These are phyloP conservation scores for Picus viridis DNA, from an alignment of 2,797 vertebrate genomes.

Conservation along the genomic window DNA sequence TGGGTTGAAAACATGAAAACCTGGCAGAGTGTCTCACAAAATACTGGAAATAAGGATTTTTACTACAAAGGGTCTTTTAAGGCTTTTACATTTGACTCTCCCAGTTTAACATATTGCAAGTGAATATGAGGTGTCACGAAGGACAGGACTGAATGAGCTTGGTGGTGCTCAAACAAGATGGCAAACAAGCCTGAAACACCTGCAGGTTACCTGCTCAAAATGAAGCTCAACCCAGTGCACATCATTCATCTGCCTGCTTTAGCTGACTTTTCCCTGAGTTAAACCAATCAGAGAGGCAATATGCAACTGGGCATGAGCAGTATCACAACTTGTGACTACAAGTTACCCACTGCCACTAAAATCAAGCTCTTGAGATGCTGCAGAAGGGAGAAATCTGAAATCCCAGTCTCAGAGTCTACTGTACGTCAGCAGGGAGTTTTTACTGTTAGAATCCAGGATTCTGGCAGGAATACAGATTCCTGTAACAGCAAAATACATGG, in stretches of 20 bases:
- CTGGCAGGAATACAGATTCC: neutral
- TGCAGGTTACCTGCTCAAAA: neutral
- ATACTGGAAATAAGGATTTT: neutral
- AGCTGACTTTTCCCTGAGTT: neutral
- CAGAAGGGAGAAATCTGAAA: neutral
- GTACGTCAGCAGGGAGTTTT: neutral
- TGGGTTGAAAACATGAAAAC: neutral
- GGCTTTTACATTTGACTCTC: neutral
- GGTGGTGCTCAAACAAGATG: neutral
- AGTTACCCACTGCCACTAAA: neutral
- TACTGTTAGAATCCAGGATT: neutral
- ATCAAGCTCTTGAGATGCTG: neutral
- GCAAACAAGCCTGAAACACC: neutral
- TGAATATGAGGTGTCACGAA: neutral
- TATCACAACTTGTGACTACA: neutral
- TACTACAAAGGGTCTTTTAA: neutral
- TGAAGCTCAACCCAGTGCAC: neutral
- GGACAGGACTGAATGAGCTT: neutral
- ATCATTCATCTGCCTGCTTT: neutral
- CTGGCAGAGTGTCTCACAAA: neutral
- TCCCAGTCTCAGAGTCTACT: neutral
- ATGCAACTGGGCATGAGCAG: neutral
- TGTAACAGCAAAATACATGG: neutral
- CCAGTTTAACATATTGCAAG: neutral
- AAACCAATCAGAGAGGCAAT: neutral